Conservation (phyloP, 2,113 vertebrate genomes). For the Salvelinus alpinus region DNA sequence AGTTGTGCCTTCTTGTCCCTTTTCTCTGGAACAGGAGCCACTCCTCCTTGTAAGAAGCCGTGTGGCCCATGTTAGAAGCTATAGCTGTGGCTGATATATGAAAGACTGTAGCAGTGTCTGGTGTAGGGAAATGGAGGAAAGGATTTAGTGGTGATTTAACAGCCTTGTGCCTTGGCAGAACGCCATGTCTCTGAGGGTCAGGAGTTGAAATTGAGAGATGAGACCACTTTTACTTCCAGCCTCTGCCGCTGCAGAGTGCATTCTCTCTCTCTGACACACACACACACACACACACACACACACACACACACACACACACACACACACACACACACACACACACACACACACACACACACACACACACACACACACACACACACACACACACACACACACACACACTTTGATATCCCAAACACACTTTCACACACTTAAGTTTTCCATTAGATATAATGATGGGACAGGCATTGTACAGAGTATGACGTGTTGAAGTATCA, state of each 20-base stretch:
- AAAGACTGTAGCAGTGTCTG: too few species aligned
- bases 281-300: not conserved
- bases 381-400: not conserved
- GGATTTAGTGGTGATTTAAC: constrained; percentile 5
- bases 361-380: not conserved
- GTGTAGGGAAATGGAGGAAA: not conserved
- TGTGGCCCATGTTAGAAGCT: not conserved
- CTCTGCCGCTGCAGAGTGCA: not conserved
- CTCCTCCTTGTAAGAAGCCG: not conserved
- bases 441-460: not conserved
- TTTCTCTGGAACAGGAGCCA: not conserved
- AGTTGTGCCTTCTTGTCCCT: not conserved
- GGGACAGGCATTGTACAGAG: constrained; percentile 16
- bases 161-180: constrained; percentile 13
- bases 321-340: not conserved
- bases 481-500: constrained; percentile 12
- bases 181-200: constrained; percentile 10
- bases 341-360: not conserved
- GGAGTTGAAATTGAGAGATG: constrained; percentile 8
- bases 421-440: not conserved
- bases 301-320: not conserved
- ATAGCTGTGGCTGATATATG: not conserved
- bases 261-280: not conserved
- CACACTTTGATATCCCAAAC: not conserved
- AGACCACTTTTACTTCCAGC: constrained; percentile 6